phyloP scores from a whole-genome alignment of 2,888 invertebrate species.

The Antitype chi region DNA sequence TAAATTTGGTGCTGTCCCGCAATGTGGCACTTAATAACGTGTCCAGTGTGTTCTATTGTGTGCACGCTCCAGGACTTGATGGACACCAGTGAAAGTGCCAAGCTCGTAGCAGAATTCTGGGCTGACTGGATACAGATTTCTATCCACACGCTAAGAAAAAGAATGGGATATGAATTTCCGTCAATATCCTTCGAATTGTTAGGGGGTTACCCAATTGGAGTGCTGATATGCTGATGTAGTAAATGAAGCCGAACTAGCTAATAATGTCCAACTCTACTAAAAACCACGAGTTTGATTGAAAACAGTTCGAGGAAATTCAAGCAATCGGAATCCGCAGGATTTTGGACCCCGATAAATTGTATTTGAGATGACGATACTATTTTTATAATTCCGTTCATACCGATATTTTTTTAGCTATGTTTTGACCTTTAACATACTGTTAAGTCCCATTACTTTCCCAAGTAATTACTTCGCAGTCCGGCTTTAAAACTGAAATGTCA shows the following conservation, averaged over 20 bases:
- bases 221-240: too few species aligned
- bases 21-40: too few species aligned
- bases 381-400: neutral
- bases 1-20: too few species aligned
- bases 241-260: neutral
- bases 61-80: too few species aligned
- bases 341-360: neutral
- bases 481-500: conserved; percentile 28
- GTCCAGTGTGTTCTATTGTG: too few species aligned
- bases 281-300: neutral
- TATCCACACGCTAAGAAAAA: too few species aligned
- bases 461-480: conserved; percentile 29
- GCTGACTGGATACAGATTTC: too few species aligned
- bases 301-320: neutral
- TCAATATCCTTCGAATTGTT: neutral
- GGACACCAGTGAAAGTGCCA: too few species aligned
- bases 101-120: too few species aligned
- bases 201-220: neutral
- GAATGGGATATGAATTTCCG: too few species aligned
- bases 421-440: neutral
- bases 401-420: neutral
- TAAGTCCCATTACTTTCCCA: conserved; percentile 6
- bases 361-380: neutral
- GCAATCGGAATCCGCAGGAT: neutral
- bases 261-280: neutral